A percentile compares a stretch with the other conserved stretches of the same genome.
Evolutionary conservation across 2,113 vertebrate genomes (phyloP).

Genomic region (Calyptommatus sinebrachiatus): DNA sequence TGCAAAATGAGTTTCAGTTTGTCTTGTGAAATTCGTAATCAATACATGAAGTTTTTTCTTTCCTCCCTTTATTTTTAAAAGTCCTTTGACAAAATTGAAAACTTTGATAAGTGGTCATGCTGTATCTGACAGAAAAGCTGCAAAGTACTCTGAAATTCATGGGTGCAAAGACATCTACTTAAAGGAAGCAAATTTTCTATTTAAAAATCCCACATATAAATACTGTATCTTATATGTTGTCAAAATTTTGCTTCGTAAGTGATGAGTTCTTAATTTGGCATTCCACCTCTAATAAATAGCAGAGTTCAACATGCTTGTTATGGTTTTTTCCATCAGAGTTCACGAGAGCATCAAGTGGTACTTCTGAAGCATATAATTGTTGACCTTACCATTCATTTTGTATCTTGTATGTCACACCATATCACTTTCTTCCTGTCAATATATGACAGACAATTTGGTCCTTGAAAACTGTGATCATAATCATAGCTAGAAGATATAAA

Average conservation of each 20-base stretch:
- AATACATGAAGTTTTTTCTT: constrained; percentile 5
- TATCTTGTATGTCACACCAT: constrained; percentile 6
- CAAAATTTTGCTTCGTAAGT: neutral
- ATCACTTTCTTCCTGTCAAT: neutral
- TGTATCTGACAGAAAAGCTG: neutral
- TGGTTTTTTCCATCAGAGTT: neutral
- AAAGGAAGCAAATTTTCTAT: neutral
- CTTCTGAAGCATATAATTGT: constrained; percentile 18
- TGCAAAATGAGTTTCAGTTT: neutral
- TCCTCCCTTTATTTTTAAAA: neutral
- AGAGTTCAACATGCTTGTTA: neutral
- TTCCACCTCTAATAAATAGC: neutral
- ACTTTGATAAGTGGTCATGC: neutral
- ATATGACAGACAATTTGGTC: neutral
- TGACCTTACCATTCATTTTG: constrained; percentile 12
- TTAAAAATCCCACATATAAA: neutral
- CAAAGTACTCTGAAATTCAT: too few relatives aligned
- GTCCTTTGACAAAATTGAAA: neutral
- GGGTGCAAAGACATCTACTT: neutral
- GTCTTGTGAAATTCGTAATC: constrained; percentile 24
- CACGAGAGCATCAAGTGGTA: constrained; percentile 13
- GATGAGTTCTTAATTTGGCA: neutral
- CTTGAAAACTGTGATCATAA: constrained; percentile 28
- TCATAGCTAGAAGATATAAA: constrained; percentile 38
- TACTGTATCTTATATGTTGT: neutral